Evolutionary conservation across 2,113 vertebrate genomes (phyloP), one percentile per base, ranked within the genome.

Genomic region (Limanda limanda): DNA sequence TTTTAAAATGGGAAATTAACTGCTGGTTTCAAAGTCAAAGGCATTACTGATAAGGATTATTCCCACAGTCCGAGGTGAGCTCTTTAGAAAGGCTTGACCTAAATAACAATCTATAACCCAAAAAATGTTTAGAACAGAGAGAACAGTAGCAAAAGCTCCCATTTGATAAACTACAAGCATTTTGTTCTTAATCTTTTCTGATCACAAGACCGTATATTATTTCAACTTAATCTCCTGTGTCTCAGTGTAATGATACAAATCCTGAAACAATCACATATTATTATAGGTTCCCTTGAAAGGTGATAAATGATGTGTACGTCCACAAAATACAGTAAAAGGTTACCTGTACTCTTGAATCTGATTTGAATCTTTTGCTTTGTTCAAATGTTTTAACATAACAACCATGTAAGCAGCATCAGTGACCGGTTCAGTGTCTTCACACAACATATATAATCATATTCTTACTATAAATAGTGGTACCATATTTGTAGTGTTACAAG

Each of bases 401-500:
- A 54, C n/a, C 23, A 2, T n/a, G 4, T 23, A n/a, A 54, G 15
- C 5, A 51, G 4, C 15, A 51, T 18, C 37, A 55, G 35, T 60
- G 35, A 65, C 14, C n/a, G 73, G 27, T 31, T 62, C 18, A 58
- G 14, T 23, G 20, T 58, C 12, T 59, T 37, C 62, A 7, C 14
- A 58, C 23, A 14, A 10, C 21, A 65, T 64, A 63, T 20, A 35
- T 60, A 18, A 42, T 55, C 27, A 1, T 21, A 23, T 37, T 12
- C 37, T 66, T 73, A 6, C 52, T 73, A 85, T 74, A 79, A 76
- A 83, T 84, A 86, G 74, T 51, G 37, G 45, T 17, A 75, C 60
- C 71, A 66, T 69, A 86, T 86, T 87, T 54, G 74, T 65, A 45
- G 78, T 64, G 68, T 79, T 75, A 58, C 57, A 79, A 88, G 74